phyloP scores from a whole-genome alignment of 64 coral and sea anemone species.

The Pocillopora verrucosa region DNA sequence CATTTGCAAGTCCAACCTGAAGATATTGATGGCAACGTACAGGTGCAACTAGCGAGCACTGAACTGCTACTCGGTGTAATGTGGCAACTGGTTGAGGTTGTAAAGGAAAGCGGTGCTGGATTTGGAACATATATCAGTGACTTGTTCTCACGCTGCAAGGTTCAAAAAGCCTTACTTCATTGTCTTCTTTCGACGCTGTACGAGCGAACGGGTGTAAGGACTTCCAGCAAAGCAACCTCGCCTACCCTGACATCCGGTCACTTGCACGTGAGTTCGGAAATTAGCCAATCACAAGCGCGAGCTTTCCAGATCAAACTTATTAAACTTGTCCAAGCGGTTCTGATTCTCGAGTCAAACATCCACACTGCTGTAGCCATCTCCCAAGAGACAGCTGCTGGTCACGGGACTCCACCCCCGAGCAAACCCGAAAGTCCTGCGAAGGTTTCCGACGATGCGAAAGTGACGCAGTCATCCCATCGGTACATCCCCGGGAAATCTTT shows the following conservation, averaged over 20 bases:
- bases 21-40: slow-evolving; percentile 79
- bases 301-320: slow-evolving; percentile 74
- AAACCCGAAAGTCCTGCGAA: slow-evolving; percentile 40
- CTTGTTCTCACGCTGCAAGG: slow-evolving; percentile 91
- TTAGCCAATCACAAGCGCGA: slow-evolving; percentile 45
- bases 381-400: slow-evolving; percentile 28
- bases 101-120: slow-evolving; percentile 78
- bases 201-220: slow-evolving; percentile 61
- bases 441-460: slow-evolving; percentile 27
- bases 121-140: slow-evolving; percentile 91
- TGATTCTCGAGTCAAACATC: slow-evolving; percentile 78
- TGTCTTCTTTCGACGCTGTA: slow-evolving; percentile 79
- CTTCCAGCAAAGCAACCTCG: slow-evolving; percentile 18
- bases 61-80: slow-evolving; percentile 67
- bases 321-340: slow-evolving; percentile 72
- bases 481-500: slow-evolving; percentile 59
- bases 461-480: slow-evolving; percentile 53
- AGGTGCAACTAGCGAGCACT: slow-evolving; percentile 87
- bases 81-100: slow-evolving; percentile 90
- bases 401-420: slow-evolving; percentile 10
- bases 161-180: slow-evolving; percentile 94
- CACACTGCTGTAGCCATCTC: slow-evolving; percentile 34
- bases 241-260: slow-evolving; percentile 12
- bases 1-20: slow-evolving; percentile 39
- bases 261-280: background rate